Conservation (phyloP, 2,113 vertebrate species). For the Coregonus clupeaformis region DNA sequence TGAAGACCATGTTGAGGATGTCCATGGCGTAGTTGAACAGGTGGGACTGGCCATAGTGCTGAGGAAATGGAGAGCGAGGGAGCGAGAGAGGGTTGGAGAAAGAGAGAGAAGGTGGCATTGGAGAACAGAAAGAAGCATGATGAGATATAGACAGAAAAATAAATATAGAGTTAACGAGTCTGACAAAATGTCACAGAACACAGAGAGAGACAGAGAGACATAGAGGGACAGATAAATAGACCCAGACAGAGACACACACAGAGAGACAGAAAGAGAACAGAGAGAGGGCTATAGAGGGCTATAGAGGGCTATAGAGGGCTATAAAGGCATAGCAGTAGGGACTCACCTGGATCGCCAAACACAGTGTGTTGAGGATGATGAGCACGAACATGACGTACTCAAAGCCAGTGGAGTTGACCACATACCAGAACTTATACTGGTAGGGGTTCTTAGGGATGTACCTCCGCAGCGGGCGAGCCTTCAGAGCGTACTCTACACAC, state of each 20-base stretch:
- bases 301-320: too few relatives aligned
- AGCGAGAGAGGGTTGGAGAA: neutral
- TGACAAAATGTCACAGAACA: neutral
- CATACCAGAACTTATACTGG: conserved; percentile 99
- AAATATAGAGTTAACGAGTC: neutral
- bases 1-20: conserved; percentile 99
- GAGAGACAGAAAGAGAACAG: conserved; percentile 12
- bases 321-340: too few relatives aligned
- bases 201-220: neutral
- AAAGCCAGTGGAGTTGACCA: conserved; percentile 98
- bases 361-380: conserved; percentile 98
- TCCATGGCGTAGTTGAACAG: conserved; percentile 96
- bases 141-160: neutral
- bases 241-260: neutral
- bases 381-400: conserved; percentile 99
- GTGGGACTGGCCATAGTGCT: conserved; percentile 96
- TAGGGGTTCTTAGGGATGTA: conserved; percentile 99
- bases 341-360: conserved; percentile 96
- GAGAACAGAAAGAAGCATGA: neutral
- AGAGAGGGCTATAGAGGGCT: neutral
- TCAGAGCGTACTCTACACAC: conserved; percentile 97
- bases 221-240: neutral
- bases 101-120: neutral
- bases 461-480: conserved; percentile 91
- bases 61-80: conserved; percentile 10